phyloP scores from a whole-genome alignment of 2,113 vertebrate genomes.

The Eulacestoma nigropectus region DNA sequence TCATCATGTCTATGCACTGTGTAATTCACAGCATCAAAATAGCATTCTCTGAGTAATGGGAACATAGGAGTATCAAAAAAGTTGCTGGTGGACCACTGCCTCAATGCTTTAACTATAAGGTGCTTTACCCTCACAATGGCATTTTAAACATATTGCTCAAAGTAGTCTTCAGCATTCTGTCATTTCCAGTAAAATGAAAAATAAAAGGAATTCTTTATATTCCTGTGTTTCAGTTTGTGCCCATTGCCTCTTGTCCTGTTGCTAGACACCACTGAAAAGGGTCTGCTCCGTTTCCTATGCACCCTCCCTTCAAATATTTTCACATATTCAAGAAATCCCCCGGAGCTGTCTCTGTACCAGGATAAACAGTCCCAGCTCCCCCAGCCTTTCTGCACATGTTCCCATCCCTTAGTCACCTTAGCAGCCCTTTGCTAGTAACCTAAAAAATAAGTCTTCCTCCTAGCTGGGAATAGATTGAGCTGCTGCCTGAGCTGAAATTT shows the following conservation, averaged over 20 bases:
- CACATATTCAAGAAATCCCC: not conserved
- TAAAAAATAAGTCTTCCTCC: not conserved
- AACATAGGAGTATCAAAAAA: not conserved
- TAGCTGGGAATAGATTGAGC: not conserved
- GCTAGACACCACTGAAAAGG: not conserved
- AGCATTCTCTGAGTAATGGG: not conserved
- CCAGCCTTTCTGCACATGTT: not conserved
- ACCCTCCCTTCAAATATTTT: not conserved
- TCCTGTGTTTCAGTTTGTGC: not conserved
- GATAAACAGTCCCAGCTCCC: not conserved
- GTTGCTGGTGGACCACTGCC: not conserved
- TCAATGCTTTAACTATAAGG: fast-evolving
- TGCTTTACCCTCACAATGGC: not conserved
- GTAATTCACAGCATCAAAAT: not conserved
- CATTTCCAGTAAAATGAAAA: not conserved
- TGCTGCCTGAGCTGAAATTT: not conserved
- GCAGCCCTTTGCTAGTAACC: not conserved
- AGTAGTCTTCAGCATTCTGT: not conserved
- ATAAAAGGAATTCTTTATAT: not conserved
- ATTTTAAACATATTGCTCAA: not conserved
- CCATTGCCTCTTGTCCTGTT: not conserved
- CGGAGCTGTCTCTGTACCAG: not conserved
- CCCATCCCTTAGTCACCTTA: not conserved
- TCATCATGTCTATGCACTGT: not conserved
- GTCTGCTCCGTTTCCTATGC: not conserved